Percentiles rank a stretch among this genome's conserved stretches.
Evolutionary conservation across 1,140 invertebrate genomes (phyloP).

Genomic region (Sitobion miscanthi): DNA sequence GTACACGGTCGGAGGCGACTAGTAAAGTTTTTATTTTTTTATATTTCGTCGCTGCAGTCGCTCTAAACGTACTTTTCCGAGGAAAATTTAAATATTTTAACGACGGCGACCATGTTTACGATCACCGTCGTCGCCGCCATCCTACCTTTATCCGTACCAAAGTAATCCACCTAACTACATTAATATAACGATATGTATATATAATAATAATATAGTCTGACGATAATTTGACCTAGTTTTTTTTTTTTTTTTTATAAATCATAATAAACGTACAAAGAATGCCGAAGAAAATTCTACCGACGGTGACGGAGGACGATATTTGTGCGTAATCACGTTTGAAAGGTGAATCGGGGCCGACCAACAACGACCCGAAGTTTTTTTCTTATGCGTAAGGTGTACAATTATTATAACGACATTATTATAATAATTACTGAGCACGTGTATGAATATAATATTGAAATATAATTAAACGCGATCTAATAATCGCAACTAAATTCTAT

Average conservation of each 20-base stretch:
- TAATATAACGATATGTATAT: background rate
- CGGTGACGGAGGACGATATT: background rate
- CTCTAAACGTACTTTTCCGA: background rate
- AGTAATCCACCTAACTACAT: background rate
- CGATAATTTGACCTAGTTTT: background rate
- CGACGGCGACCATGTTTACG: background rate
- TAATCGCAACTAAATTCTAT: background rate
- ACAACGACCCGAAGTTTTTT: background rate
- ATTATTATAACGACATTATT: background rate
- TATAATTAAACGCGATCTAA: background rate
- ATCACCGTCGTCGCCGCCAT: background rate
- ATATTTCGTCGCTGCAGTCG: background rate
- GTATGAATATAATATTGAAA: background rate
- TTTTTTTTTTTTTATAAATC: background rate
- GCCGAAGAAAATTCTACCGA: background rate
- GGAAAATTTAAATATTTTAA: slow-evolving; percentile 19
- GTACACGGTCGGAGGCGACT: background rate
- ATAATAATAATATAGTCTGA: background rate
- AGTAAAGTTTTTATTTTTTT: background rate
- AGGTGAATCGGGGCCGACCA: background rate
- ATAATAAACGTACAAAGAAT: background rate
- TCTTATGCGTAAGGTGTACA: background rate
- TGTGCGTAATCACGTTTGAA: background rate
- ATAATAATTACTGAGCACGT: background rate
- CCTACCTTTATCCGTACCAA: background rate